Base-by-base conservation (phyloP, 2,113 vertebrate species). In the Rhinopomastus cyanomelas region DNA sequence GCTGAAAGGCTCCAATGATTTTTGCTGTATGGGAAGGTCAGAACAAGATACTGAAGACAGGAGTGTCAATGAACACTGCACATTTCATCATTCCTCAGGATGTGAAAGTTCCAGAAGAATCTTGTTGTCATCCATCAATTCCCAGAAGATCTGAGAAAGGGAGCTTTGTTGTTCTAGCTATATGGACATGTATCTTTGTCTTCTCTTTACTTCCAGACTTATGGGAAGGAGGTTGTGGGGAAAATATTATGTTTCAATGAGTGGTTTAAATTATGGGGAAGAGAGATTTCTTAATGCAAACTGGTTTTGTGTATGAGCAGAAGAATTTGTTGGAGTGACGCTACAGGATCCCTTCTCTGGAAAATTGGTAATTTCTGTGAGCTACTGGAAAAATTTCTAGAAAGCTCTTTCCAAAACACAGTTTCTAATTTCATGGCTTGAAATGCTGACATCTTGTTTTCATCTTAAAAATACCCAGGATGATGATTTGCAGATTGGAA, bases 381-480 rank as follows among this genome's bases (percentile, higher is more conserved):
- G 65, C 37, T 84, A 27, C 13, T 13, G 46, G 32, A 62, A 22
- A 17, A 25, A 34, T 75, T 93, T 89, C 30, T 68, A 76, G 34
- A n/a, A 2, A 52, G 9, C 7, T n/a, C n/a, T 55, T 88, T 84
- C 32, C 26, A 72, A 36, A 66, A 37, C 10, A 48, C 11, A 20
- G 27, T 72, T 91, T 60, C 25, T 42, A 26, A n/a, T 92, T 91
- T 59, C 42, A 34, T 71, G 48, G 27, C 36, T 78, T 16, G 20
- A 93, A 78, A 65, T 57, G 39, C 12, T 61, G 27, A 34, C 80
- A 88, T 86, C 37, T 81, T 81, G 18, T 57, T 95, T 86, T 79
- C 12, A 11, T 57, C 77, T 62, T 84, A 56, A 87, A 76, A 68
- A 88, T 84, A 66, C 23, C 7, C 51, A 60, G 15, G 32, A 57